These are phyloP conservation scores for Enteromius thamalakanensis DNA, from an alignment of 2,797 vertebrate genomes.

Conservation along the genomic window DNA sequence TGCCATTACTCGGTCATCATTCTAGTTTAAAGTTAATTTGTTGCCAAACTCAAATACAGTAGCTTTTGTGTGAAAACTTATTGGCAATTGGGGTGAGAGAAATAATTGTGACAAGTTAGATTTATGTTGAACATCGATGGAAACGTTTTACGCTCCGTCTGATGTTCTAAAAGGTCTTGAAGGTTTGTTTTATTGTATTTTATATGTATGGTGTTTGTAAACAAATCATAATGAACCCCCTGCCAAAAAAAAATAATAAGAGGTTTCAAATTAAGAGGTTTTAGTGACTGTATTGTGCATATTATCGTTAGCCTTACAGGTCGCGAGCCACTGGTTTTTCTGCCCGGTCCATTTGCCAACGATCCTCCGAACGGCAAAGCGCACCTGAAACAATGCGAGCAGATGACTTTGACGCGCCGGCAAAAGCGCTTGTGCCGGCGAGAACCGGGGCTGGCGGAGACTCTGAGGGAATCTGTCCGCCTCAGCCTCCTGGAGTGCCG, in stretches of 20 bases:
- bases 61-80: no score
- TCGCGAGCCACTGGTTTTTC: conserved; percentile 87
- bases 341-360: conserved; percentile 80
- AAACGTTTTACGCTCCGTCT: background rate
- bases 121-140: background rate
- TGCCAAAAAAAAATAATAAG: background rate
- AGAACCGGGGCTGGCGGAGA: conserved; percentile 93
- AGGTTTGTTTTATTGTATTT: background rate
- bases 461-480: conserved; percentile 89
- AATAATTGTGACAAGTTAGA: background rate
- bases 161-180: background rate
- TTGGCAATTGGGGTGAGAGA: background rate
- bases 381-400: conserved; percentile 94
- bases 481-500: conserved; percentile 93
- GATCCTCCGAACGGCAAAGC: conserved; percentile 76
- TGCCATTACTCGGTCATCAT: background rate
- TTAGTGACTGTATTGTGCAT: background rate
- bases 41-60: background rate
- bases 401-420: conserved; percentile 87
- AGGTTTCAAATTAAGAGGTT: background rate
- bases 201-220: background rate
- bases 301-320: conserved; percentile 83
- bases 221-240: background rate
- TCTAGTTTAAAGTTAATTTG: background rate
- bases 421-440: conserved; percentile 93